These are phyloP conservation scores for Callaeas wilsoni DNA, from an alignment of 2,113 vertebrate species.

Conservation along the genomic window DNA sequence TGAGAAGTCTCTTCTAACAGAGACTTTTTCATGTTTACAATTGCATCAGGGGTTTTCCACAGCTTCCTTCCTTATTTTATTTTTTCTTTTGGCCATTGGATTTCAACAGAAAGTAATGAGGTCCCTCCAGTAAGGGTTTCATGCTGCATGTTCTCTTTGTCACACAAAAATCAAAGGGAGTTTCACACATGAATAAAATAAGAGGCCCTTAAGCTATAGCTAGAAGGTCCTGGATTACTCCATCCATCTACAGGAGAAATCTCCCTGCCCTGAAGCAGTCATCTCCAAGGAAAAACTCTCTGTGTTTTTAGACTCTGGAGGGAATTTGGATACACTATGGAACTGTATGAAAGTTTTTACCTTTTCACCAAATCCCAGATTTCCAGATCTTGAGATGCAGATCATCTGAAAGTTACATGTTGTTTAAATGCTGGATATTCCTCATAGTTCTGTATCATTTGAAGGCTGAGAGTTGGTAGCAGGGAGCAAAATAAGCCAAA, in stretches of 20 bases:
- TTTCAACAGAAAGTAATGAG: neutral
- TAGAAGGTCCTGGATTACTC: neutral
- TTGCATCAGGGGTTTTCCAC: neutral
- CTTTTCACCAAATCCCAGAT: neutral
- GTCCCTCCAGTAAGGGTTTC: neutral
- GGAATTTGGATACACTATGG: neutral
- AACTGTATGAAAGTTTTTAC: neutral
- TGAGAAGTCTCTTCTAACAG: neutral
- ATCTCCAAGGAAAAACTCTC: neutral
- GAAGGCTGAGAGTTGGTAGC: neutral
- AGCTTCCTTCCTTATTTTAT: neutral
- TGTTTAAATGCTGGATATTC: neutral
- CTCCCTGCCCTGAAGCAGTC: neutral
- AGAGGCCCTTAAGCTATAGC: neutral
- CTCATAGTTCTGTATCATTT: neutral
- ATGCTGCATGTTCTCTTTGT: neutral
- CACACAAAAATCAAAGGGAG: neutral
- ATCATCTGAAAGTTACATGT: neutral
- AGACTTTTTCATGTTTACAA: neutral
- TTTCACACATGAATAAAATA: neutral
- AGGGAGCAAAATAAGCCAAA: neutral
- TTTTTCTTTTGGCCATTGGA: neutral
- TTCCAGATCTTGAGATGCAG: neutral
- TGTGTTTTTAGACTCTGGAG: neutral
- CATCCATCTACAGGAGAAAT: neutral